Evolutionary conservation across 2,888 invertebrate genomes (phyloP).

Genomic region (Hoplodrina ambigua): DNA sequence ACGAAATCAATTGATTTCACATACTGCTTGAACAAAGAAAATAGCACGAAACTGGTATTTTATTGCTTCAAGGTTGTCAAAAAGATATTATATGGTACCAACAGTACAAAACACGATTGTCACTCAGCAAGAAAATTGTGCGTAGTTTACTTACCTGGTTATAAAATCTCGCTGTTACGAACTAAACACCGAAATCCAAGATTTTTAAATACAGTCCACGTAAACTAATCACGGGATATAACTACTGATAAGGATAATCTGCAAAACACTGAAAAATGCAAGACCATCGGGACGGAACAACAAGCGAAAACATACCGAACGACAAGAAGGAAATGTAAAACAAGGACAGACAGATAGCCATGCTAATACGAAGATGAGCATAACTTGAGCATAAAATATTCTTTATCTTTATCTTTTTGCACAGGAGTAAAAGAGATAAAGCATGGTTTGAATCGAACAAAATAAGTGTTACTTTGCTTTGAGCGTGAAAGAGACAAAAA

Average conservation of each 20-base stretch:
- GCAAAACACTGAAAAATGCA: constrained; percentile 79
- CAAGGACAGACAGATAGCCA: constrained; percentile 55
- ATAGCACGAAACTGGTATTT: constrained; percentile 72
- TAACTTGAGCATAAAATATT: constrained; percentile 51
- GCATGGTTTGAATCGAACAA: not conserved
- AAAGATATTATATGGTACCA: constrained; percentile 74
- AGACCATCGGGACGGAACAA: constrained; percentile 80
- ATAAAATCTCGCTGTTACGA: constrained; percentile 57
- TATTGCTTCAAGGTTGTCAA: constrained; percentile 85
- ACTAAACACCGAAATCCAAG: constrained; percentile 75
- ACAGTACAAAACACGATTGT: constrained; percentile 73
- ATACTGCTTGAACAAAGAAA: constrained; percentile 78
- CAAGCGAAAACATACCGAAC: constrained; percentile 81
- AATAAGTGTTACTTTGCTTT: not conserved
- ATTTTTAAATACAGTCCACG: constrained; percentile 68
- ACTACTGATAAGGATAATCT: constrained; percentile 76
- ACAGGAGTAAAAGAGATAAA: constrained; percentile 45
- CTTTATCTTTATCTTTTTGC: constrained; percentile 41
- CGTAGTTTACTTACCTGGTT: constrained; percentile 83
- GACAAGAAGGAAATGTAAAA: constrained; percentile 60
- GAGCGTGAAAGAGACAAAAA: constrained; percentile 65
- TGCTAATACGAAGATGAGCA: constrained; percentile 22
- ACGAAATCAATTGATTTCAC: constrained; percentile 38
- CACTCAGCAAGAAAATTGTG: constrained; percentile 78
- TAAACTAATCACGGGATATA: constrained; percentile 75